Evolutionary conservation across 2,113 vertebrate genomes (phyloP), one percentile per base, ranked within the genome.

Genomic region (Panurus biarmicus): DNA sequence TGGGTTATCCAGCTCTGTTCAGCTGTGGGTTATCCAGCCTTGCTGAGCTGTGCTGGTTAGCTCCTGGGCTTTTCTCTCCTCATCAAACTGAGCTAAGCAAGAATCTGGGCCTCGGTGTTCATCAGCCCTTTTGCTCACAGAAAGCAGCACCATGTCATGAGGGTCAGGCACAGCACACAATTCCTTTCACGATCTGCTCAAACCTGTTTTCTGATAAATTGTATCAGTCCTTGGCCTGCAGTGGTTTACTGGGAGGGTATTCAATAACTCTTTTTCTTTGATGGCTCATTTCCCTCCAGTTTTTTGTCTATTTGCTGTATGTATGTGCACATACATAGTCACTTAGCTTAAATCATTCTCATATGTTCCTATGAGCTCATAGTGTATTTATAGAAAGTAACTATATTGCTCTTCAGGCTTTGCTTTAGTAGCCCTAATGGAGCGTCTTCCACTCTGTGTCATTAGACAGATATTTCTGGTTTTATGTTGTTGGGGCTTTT

Each of bases 31-130:
- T 17, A n/a, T 15, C 57, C 44, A 28, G 38, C 33, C 15, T 4
- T 5, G 0, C 28, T 64, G 33, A 0, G 0, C 13, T 44, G 8
- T 35, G 15, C 44, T 85, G 21, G 4, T 64, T 2, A 0, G 33
- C 21, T 62, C 70, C 61, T 45, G 33, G 31, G 35, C 14, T 80
- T 61, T 61, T 36, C 28, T 73, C 17, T 6, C 0, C 38, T 58
- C 51, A 4, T 22, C 54, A 28, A 33, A 73, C 65, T 12, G 9
- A 72, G 17, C 23, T 74, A 53, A 77, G 47, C 19, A 33, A 44
- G 65, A 76, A 35, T 35, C 25, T 35, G 51, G 42, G 24, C n/a
- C 20, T 9, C 0, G 0, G 4, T 28, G 9, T 40, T 28, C 8
- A 2, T 67, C 58, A 80, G 31, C 38, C 22, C 28, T 70, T 54